phyloP scores from a whole-genome alignment of 92 coral and sea anemone genomes.

The Muricea muricata region DNA sequence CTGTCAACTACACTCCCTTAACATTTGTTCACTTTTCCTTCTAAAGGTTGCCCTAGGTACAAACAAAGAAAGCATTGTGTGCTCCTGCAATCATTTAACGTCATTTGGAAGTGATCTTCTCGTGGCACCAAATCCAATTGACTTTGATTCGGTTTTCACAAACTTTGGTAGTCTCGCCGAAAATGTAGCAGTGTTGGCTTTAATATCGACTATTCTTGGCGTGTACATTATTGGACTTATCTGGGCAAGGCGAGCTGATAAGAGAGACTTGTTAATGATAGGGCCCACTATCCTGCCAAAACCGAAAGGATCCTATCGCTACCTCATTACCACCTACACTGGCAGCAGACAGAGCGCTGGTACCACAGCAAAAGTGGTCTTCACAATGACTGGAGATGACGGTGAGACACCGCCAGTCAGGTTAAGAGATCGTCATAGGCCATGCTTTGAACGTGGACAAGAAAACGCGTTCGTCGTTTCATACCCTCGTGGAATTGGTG shows the following conservation, averaged over 20 bases:
- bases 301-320: constrained; percentile 56
- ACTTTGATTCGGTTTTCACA: constrained; percentile 85
- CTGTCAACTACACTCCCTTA: too few relatives aligned
- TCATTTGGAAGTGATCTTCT: constrained; percentile 88
- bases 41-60: constrained; percentile 80
- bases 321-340: constrained; percentile 80
- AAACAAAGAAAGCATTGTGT: constrained; percentile 64
- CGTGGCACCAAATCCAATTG: constrained; percentile 96
- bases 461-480: constrained; percentile 82
- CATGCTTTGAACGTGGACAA: constrained; percentile 85
- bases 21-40: neutral
- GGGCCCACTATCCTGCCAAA: constrained; percentile 81
- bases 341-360: constrained; percentile 91
- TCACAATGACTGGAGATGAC: constrained; percentile 74
- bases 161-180: constrained; percentile 86
- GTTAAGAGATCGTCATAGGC: constrained; percentile 71
- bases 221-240: constrained; percentile 74
- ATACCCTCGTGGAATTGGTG: constrained; percentile 67
- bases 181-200: constrained; percentile 76
- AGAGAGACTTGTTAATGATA: constrained; percentile 75
- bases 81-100: constrained; percentile 87
- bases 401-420: constrained; percentile 22
- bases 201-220: constrained; percentile 81
- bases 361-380: constrained; percentile 83
- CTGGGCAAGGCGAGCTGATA: constrained; percentile 84